Evolutionary conservation across 2,113 vertebrate genomes (phyloP), one percentile per base, ranked within the genome.

Genomic region (Cephalopholis sonnerati): DNA sequence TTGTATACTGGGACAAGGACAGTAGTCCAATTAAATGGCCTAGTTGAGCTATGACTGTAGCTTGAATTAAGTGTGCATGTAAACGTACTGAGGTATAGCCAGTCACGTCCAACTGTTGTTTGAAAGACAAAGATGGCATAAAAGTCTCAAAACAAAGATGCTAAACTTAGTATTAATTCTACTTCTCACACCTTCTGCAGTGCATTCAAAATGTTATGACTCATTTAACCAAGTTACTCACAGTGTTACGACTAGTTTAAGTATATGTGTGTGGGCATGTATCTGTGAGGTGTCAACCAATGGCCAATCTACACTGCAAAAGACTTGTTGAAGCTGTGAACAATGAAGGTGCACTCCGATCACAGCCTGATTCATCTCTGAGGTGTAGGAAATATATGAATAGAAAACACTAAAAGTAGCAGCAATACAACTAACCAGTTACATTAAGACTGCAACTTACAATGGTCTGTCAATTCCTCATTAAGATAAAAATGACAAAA

Each of bases 361-460:
- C n/a, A 15, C 12, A 22, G 7, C 13, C 13, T 24, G 24, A 44
- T 53, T 66, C 32, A 0, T 57, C 62, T 66, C 74, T 22, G 57
- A 81, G 59, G 32, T 18, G 32, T 20, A 18, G n/a, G 41, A 71
- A 71, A 24, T 41, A 73, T 61, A 3, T 24, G 3, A 13, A 63
- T 5, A 73, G 53, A 48, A 74, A 63, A 64, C 16, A 76, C 59
- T 58, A 63, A 69, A 53, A 16, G 64, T 86, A 90, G 87, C 84
- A 90, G 91, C 90, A 82, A 85, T 57, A 74, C 44, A 67, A 70
- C 79, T 61, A 74, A 79, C 39, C 57, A 22, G 64, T 76, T 75
- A 68, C 51, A 75, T 83, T 80, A 82, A 80, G 82, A 77, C 74
- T 67, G 51, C 41, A 53, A 41, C 16, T 55, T 7, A 68, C 50